These are phyloP conservation scores for Caenorhabditis zanzibari DNA, from an alignment of 2,888 invertebrate species.

Conservation along the genomic window DNA sequence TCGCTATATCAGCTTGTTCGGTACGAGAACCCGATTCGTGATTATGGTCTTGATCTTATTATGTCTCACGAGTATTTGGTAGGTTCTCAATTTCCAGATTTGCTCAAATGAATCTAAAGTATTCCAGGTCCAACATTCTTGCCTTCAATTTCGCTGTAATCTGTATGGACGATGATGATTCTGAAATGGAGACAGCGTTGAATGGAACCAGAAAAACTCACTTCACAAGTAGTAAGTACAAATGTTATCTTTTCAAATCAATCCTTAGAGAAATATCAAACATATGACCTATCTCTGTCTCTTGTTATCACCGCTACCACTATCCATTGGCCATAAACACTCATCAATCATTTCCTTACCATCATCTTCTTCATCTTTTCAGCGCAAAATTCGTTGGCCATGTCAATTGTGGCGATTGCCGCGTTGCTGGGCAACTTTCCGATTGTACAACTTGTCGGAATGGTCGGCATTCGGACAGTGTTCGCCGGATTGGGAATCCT, in stretches of 20 bases:
- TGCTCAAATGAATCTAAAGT: background rate
- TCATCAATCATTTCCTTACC: constrained; percentile 37
- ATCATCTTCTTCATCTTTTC: constrained; percentile 47
- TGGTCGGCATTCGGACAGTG: constrained; percentile 81
- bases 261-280: constrained; percentile 15
- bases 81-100: constrained; percentile 13
- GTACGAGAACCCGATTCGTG: constrained; percentile 82
- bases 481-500: constrained; percentile 80
- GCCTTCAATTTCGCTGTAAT: constrained; percentile 83
- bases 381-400: constrained; percentile 76
- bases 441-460: constrained; percentile 78
- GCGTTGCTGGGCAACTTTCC: constrained; percentile 81
- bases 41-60: constrained; percentile 81
- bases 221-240: constrained; percentile 62
- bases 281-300: constrained; percentile 57
- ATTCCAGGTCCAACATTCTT: constrained; percentile 81
- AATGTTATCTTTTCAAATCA: constrained; percentile 10
- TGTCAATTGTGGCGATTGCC: constrained; percentile 80
- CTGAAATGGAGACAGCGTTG: constrained; percentile 9
- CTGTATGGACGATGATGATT: constrained; percentile 75
- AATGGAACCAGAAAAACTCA: constrained; percentile 47
- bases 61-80: constrained; percentile 82
- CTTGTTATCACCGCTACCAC: constrained; percentile 25
- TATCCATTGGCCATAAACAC: constrained; percentile 20
- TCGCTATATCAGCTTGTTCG: constrained; percentile 76